Percentiles rank a stretch among this genome's conserved stretches.
phyloP scores from a whole-genome alignment of 2,113 vertebrate species.

The Hippopotamus amphibius region DNA sequence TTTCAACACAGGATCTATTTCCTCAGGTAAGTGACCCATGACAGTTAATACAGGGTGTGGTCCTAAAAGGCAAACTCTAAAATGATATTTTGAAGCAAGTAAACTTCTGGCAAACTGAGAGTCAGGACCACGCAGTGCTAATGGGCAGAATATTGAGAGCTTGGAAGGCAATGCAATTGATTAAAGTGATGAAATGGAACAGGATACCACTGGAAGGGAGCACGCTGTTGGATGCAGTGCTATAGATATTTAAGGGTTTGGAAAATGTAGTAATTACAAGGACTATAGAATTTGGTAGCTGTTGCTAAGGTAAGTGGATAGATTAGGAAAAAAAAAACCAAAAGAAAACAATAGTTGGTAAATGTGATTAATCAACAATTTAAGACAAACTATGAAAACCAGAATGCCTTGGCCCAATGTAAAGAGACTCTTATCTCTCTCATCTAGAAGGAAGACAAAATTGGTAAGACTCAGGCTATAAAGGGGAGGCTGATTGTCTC shows the following conservation, averaged over 20 bases:
- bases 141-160: neutral
- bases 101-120: neutral
- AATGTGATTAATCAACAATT: neutral
- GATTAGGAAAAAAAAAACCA: neutral
- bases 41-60: neutral
- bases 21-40: neutral
- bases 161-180: neutral
- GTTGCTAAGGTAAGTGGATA: neutral
- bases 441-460: neutral
- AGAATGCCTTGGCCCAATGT: neutral
- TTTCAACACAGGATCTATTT: neutral
- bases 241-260: neutral
- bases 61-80: neutral
- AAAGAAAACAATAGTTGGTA: neutral
- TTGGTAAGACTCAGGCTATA: neutral
- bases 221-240: neutral
- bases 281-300: neutral
- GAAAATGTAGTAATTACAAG: neutral
- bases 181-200: neutral
- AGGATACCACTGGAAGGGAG: neutral
- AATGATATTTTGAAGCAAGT: neutral
- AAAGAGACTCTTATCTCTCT: neutral
- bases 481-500: neutral
- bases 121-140: neutral
- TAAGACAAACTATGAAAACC: neutral